Evolutionary conservation across 2,888 invertebrate genomes (phyloP).

Genomic region (Spicauda simplicius): DNA sequence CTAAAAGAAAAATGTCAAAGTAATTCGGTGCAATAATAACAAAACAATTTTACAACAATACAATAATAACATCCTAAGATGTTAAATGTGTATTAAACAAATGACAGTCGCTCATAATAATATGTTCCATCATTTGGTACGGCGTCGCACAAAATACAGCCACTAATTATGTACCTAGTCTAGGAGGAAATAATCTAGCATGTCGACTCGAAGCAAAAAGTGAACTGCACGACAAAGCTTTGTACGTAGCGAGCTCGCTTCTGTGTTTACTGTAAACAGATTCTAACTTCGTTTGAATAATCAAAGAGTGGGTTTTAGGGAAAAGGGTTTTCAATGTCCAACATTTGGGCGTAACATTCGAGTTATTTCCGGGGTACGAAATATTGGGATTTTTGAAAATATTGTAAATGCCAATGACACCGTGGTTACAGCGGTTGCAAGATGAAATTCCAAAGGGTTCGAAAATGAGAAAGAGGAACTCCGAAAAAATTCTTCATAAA

Average conservation of each 20-base stretch:
- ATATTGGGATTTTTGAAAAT: not conserved
- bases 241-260: slow-evolving; percentile 2
- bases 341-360: not conserved
- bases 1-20: no score
- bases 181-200: slow-evolving; percentile 2
- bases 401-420: no score
- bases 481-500: no score
- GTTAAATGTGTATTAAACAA: no score
- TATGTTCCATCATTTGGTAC: not conserved
- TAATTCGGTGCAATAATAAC: no score
- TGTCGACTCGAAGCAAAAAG: slow-evolving; percentile 3
- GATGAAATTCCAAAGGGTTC: no score
- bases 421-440: no score
- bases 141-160: not conserved
- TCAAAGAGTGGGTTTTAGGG: not conserved
- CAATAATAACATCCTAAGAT: no score
- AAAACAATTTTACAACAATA: no score
- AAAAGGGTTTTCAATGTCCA: not conserved
- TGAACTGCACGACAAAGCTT: slow-evolving; percentile 3
- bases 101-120: no score
- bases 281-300: slow-evolving; percentile 4
- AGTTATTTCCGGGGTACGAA: not conserved
- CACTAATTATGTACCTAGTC: not conserved
- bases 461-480: no score
- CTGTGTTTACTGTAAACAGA: not conserved